phyloP scores from a whole-genome alignment of 2,888 invertebrate species.

The Drosophila crucigera region DNA sequence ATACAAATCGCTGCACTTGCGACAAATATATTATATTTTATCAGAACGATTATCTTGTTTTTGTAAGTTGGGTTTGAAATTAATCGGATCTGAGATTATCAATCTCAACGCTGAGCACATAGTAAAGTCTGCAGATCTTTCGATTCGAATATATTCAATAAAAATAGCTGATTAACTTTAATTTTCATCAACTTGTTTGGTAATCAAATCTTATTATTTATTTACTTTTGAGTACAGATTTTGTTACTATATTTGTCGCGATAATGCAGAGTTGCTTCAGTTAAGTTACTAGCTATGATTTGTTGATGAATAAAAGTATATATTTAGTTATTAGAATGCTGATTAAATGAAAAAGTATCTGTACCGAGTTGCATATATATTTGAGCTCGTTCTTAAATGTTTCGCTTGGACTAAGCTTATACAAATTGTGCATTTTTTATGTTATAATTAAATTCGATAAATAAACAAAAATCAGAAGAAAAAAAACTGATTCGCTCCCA shows the following conservation, averaged over 20 bases:
- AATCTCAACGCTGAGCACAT: background rate
- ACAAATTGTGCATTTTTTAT: conserved; percentile 23
- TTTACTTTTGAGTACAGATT: background rate
- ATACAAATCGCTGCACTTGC: background rate
- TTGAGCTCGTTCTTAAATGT: background rate
- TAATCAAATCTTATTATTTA: background rate
- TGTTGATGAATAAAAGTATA: background rate
- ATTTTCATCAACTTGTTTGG: background rate
- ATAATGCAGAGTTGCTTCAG: background rate
- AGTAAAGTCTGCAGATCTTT: background rate
- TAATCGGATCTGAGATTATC: background rate
- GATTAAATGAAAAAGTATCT: background rate
- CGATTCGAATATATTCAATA: background rate
- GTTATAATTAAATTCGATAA: conserved; percentile 31
- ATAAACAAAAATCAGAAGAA: conserved; percentile 17
- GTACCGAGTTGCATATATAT: background rate
- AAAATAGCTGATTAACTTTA: background rate
- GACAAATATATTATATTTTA: background rate
- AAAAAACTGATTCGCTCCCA: conserved; percentile 1
- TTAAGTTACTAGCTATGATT: background rate
- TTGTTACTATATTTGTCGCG: background rate
- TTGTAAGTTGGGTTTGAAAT: too few relatives aligned
- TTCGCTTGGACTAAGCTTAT: background rate
- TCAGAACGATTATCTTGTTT: background rate
- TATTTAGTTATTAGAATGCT: too few relatives aligned